These are phyloP conservation scores for Phortica magna DNA, from an alignment of 2,888 invertebrate species.

Conservation along the genomic window DNA sequence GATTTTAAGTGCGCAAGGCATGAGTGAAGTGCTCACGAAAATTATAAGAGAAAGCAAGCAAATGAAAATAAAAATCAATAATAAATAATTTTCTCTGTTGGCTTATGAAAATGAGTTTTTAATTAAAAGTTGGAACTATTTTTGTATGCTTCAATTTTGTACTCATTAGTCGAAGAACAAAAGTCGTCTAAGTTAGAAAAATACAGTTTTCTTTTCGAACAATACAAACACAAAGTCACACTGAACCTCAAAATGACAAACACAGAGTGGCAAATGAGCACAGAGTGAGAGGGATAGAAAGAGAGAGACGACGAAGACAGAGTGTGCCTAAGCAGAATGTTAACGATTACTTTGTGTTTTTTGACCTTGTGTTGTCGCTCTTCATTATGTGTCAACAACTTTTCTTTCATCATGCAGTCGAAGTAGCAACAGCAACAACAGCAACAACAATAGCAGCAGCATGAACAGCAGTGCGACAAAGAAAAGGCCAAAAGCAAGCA, in stretches of 20 bases:
- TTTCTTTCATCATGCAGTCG: conserved; percentile 3
- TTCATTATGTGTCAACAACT: conserved; percentile 21
- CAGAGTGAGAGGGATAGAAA: not conserved
- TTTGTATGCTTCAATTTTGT: too few species aligned
- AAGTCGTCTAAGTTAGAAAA: too few species aligned
- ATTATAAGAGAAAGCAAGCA: too few species aligned
- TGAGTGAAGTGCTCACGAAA: too few species aligned
- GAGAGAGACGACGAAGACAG: not conserved
- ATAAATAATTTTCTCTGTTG: too few species aligned
- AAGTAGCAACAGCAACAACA: conserved; percentile 13
- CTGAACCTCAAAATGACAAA: too few species aligned
- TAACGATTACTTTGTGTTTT: not conserved
- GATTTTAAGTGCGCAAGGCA: conserved; percentile 50
- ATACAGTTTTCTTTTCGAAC: too few species aligned
- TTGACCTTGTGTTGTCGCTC: conserved; percentile 17
- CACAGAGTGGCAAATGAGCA: not conserved
- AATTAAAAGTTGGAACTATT: too few species aligned
- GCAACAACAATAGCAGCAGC: conserved; percentile 10
- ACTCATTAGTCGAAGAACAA: too few species aligned
- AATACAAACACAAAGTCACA: too few species aligned
- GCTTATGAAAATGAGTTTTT: too few species aligned
- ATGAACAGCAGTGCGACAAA: conserved; percentile 17
- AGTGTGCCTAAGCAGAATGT: not conserved
- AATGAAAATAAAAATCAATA: too few species aligned
- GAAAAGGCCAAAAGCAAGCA: conserved; percentile 48